A percentile compares a stretch with the other conserved stretches of the same genome.
Evolutionary conservation across 2,888 invertebrate genomes (phyloP).

Genomic region (Mechanitis messenoides): DNA sequence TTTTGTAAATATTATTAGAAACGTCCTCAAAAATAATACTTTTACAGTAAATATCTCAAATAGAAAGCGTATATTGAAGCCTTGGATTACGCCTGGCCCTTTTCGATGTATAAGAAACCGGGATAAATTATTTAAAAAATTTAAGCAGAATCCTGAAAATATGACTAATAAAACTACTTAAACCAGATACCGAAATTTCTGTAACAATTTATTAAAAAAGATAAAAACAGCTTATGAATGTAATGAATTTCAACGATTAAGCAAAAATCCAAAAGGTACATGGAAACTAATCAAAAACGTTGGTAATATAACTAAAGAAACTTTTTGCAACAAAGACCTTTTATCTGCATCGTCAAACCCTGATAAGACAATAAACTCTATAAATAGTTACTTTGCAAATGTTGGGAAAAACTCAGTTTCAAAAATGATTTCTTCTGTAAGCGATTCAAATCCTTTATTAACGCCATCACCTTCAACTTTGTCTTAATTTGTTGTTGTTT

Average conservation of each 20-base stretch:
- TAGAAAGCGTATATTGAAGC: slow-evolving; percentile 15
- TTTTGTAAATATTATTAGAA: too few relatives aligned
- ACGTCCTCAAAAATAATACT: too few relatives aligned
- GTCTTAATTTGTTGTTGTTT: too few relatives aligned
- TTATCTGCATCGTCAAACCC: too few relatives aligned
- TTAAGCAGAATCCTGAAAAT: slow-evolving; percentile 20
- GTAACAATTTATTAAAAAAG: slow-evolving; percentile 29
- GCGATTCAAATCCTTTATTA: too few relatives aligned
- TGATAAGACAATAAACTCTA: too few relatives aligned
- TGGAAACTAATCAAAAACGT: slow-evolving; percentile 11
- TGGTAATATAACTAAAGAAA: slow-evolving; percentile 3
- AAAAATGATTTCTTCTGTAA: too few relatives aligned
- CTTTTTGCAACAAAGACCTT: too few relatives aligned
- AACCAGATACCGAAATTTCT: slow-evolving; percentile 30
- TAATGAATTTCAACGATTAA: slow-evolving; percentile 8
- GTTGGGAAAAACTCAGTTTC: too few relatives aligned
- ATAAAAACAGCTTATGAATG: slow-evolving; percentile 25
- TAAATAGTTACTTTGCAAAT: too few relatives aligned
- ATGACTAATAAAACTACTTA: slow-evolving; percentile 19
- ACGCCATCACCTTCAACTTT: too few relatives aligned
- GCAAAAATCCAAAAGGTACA: slow-evolving; percentile 6
- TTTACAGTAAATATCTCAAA: too few relatives aligned
- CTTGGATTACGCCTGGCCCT: slow-evolving; percentile 28
- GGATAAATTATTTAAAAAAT: slow-evolving; percentile 21
- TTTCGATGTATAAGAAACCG: slow-evolving; percentile 29